Conservation (phyloP, 2,797 vertebrate genomes). For the Synanceia verrucosa region DNA sequence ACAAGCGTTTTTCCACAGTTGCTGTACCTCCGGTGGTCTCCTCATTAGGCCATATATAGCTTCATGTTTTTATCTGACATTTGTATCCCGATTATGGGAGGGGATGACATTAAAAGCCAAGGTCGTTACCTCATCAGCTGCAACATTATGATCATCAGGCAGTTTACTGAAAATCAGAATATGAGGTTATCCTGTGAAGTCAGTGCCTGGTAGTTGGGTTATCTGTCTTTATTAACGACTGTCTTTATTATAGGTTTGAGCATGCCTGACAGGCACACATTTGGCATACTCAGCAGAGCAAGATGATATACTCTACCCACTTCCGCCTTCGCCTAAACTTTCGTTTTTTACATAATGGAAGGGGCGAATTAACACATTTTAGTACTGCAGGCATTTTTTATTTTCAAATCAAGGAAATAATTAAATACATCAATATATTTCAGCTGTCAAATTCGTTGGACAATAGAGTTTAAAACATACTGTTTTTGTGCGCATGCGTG, state of each 20-base stretch:
- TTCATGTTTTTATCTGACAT: neutral
- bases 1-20: neutral
- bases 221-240: too few relatives aligned
- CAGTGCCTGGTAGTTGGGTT: neutral
- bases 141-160: neutral
- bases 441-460: neutral
- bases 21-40: neutral
- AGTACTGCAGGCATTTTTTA: neutral
- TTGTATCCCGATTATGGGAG: neutral
- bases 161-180: neutral
- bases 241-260: slow-evolving; percentile 1
- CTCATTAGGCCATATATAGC: neutral
- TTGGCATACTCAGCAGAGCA: neutral
- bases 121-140: neutral
- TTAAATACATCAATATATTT: neutral
- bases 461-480: rapidly evolving
- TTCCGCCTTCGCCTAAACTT: slow-evolving; percentile 37
- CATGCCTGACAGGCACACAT: slow-evolving; percentile 18
- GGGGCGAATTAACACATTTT: neutral
- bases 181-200: neutral
- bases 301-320: neutral
- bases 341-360: neutral
- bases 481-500: neutral
- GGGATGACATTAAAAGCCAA: slow-evolving; percentile 2
- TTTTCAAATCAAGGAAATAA: neutral